Base-by-base conservation (phyloP, 2,888 invertebrate species). In the Folsomia manolachei region DNA sequence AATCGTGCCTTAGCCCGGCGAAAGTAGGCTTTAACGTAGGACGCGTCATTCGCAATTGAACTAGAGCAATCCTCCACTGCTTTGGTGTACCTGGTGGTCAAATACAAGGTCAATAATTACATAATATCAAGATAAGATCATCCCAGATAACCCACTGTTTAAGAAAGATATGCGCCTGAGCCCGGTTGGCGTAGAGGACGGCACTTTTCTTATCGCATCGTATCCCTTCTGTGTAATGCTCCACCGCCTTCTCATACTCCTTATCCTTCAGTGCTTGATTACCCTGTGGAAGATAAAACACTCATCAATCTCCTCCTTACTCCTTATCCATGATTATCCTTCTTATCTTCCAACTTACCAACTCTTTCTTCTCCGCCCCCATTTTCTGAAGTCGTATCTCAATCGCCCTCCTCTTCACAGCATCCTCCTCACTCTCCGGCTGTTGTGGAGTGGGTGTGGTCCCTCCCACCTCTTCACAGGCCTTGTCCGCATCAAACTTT, bases 201-300 rank as follows among this genome's bases (percentile, higher is more conserved):
- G 95, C 89, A 83, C 94, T 90, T 83, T 89, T 88, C 9, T 90
- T 88, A 81, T 92, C 93, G 71, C 90, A 84, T 73, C 91, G 89
- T 53, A 98, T 95, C 0, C 97, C 97, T 82, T 90, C 88, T 60
- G 90, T 90, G 83, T 98, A 99, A 83, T 91, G 92, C 4, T 88
- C 84, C 72, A 96, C 90, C 0, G 98, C 98, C 78, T 92, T 90
- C 25, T 89, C 88, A 88, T 92, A 98, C 82, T 94, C 89, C 80
- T 90, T 87, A 11, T 83, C 82, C 19, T 83, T 90, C 23, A 95
- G 95, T 83, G 88, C 89, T 79, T 85, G 86, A 84, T 97, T 97
- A 23, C 97, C 97, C 87, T 90, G 83, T 56, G 19, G 21, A 56
- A 26, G 26, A n/a, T 25, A 26, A 56, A 60, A 69, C 14, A n/a